Conservation (phyloP, 2,888 invertebrate species). For the Metellina segmentata region DNA sequence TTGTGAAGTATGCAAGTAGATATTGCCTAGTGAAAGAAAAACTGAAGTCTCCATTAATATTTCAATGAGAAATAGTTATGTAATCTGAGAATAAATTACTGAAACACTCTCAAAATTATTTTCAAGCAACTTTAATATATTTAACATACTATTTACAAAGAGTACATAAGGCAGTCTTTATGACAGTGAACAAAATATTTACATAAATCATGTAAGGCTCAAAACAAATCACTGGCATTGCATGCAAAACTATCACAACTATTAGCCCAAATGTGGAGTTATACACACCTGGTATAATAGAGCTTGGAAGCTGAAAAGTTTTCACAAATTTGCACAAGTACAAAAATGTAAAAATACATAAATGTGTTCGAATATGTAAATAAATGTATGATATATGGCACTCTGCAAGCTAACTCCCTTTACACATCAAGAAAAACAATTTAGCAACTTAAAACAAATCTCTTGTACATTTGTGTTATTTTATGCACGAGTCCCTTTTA, state of each 20-base stretch:
- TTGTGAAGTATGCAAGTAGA: no score
- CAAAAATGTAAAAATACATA: constrained; percentile 59
- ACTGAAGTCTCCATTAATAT: no score
- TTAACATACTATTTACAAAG: constrained; percentile 59
- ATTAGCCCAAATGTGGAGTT: constrained; percentile 23
- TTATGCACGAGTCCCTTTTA: neutral
- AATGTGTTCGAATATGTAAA: constrained; percentile 23
- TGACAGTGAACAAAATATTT: constrained; percentile 61
- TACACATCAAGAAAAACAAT: neutral
- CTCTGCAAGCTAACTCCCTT: constrained; percentile 31
- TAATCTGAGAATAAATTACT: neutral
- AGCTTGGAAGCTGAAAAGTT: constrained; percentile 2
- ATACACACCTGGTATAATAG: constrained; percentile 9
- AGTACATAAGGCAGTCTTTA: constrained; percentile 52
- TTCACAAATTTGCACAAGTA: constrained; percentile 32
- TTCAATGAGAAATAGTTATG: no score
- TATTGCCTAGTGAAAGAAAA: no score
- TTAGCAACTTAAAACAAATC: neutral
- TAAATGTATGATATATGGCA: constrained; percentile 39
- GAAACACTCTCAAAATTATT: neutral
- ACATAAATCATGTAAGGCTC: constrained; percentile 66
- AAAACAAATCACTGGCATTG: constrained; percentile 63
- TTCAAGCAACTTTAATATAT: constrained; percentile 23
- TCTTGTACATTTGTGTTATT: neutral
- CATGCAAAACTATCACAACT: constrained; percentile 67